Base-by-base conservation (phyloP, 2,888 invertebrate species). In the Ophion obscuratus region DNA sequence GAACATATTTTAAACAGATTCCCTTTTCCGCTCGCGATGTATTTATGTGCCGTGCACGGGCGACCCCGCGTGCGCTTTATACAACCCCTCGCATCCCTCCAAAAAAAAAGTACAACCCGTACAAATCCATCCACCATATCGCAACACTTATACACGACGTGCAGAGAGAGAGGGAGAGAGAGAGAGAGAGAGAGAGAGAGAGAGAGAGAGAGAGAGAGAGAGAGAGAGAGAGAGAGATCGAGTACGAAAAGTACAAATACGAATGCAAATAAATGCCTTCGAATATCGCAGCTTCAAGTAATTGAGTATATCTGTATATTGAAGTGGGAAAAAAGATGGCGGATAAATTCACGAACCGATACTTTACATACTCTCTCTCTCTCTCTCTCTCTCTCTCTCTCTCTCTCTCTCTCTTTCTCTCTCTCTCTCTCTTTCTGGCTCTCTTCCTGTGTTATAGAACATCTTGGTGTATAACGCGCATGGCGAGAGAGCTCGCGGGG, bases 1-100 rank as follows among this genome's bases (percentile, higher is more conserved):
- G 91, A 92, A 92, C 92, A 94, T 92, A 93, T 94, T 93, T 93
- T 93, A 93, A 94, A 94, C 93, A 92, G 93, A 92, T 94, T 93
- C 92, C 92, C 92, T 93, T 91, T 91, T 92, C 91, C 90, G 90
- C 88, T 89, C 89, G 81, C 89, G 91, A 91, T 92, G 88, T 93
- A 93, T 93, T 93, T 93, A 92, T 93, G 92, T 91, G 89, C 90
- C 89, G 80, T 90, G 89, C 90, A 89, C 81, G 89, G 87, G 88
- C 89, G 89, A 90, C 88, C 88, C 88, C 86, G 83, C 87, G 78
- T 80, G 84, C 62, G 77, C 82, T 83, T 83, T 85, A 70, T 86
- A 81, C 79, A 83, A 85, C 86, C 87, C 88, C 88, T 76, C 85
- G 86, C 53, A 84, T 87, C 88, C 81, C 87, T 66, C 83, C 84